Evolutionary conservation across 2,113 vertebrate species (phyloP).

Genomic region (Anguilla rostrata): DNA sequence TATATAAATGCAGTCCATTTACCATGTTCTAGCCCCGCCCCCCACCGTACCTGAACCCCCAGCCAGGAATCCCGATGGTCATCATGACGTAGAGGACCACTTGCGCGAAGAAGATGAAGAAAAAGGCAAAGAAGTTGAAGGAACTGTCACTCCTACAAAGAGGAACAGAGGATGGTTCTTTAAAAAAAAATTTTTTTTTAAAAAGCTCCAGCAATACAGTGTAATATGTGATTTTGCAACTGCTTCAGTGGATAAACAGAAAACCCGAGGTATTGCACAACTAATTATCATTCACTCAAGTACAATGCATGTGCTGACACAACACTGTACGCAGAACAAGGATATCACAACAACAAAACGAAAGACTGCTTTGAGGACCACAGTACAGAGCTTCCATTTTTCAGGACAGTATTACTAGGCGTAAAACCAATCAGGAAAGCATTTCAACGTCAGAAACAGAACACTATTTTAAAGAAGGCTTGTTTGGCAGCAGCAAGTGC

Average conservation of each 20-base stretch:
- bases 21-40: background rate
- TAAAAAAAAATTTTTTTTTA: background rate
- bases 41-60: constrained; percentile 86
- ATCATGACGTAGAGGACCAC: constrained; percentile 82
- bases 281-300: background rate
- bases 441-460: background rate
- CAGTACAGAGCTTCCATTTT: background rate
- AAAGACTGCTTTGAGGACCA: background rate
- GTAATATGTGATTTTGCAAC: background rate
- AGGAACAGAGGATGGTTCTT: no score
- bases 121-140: constrained; percentile 97
- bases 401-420: background rate
- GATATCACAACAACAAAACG: background rate
- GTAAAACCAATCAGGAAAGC: background rate
- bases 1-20: no score
- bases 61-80: constrained; percentile 89
- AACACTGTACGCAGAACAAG: background rate
- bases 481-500: background rate
- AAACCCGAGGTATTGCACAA: background rate
- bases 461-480: background rate
- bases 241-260: background rate
- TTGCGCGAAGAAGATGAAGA: constrained; percentile 95
- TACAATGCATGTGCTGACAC: background rate
- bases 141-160: constrained; percentile 91
- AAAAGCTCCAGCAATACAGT: background rate